A percentile compares a stretch with the other conserved stretches of the same genome.
Evolutionary conservation across 2,113 vertebrate species (phyloP).

Genomic region (Pungitius pungitius): DNA sequence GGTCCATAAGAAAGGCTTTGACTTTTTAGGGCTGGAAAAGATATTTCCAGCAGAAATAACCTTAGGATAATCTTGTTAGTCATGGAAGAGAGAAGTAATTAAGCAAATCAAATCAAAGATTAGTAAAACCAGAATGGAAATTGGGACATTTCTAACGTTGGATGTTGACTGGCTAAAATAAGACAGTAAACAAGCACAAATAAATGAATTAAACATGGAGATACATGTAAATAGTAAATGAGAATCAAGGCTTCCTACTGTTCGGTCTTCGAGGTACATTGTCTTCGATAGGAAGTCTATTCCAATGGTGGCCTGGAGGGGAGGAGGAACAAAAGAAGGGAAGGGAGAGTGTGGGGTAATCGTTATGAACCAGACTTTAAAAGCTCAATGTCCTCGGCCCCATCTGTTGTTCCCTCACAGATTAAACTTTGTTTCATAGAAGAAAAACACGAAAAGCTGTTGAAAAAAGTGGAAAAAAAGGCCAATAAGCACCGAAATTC

Average conservation of each 20-base stretch:
- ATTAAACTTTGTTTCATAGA: constrained; percentile 29
- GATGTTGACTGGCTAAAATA: constrained; percentile 26
- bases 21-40: constrained; percentile 47
- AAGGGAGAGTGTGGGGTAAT: neutral
- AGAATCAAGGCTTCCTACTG: constrained; percentile 69
- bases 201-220: neutral
- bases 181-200: neutral
- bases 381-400: constrained; percentile 13
- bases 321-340: constrained; percentile 34
- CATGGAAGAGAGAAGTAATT: constrained; percentile 54
- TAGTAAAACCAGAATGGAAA: constrained; percentile 57
- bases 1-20: constrained; percentile 46
- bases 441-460: constrained; percentile 40
- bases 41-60: constrained; percentile 60
- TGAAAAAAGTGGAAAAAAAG: constrained; percentile 10
- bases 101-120: constrained; percentile 70
- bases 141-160: constrained; percentile 28
- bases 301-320: constrained; percentile 80
- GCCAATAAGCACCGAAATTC: constrained; percentile 28
- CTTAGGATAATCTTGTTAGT: constrained; percentile 65
- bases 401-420: constrained; percentile 14
- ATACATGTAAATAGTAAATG: constrained; percentile 14
- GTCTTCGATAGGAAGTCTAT: constrained; percentile 85
- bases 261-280: constrained; percentile 85
- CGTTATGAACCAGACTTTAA: constrained; percentile 9